These are phyloP conservation scores for Dasyornis broadbenti DNA, from an alignment of 2,113 vertebrate species.

Conservation along the genomic window DNA sequence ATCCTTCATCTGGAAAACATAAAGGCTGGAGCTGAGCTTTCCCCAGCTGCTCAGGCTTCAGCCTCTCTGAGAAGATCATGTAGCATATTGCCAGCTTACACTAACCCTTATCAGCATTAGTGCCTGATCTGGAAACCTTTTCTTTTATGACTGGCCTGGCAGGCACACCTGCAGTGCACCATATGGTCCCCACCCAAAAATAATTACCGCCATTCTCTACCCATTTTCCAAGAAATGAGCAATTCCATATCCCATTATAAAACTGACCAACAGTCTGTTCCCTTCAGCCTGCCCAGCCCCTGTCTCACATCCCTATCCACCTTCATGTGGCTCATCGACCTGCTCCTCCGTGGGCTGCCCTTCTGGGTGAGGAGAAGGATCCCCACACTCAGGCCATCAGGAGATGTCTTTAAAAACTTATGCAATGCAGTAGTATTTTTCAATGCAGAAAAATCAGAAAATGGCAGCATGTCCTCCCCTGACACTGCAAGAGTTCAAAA, in stretches of 20 bases:
- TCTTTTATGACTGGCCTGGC: background rate
- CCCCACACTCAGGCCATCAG: rapidly evolving
- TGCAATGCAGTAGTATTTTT: background rate
- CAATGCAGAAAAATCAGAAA: background rate
- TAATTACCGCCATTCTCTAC: background rate
- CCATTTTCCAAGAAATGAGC: background rate
- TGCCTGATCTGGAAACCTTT: background rate
- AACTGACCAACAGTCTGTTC: background rate
- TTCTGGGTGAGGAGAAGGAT: background rate
- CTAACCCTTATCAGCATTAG: background rate
- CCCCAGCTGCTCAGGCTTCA: background rate
- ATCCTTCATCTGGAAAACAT: background rate
- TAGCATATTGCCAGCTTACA: background rate
- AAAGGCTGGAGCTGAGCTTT: background rate
- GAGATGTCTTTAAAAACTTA: background rate
- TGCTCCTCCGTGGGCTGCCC: background rate
- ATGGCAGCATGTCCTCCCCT: background rate
- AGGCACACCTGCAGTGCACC: background rate
- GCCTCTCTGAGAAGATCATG: background rate
- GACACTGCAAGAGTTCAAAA: background rate
- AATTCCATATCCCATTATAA: background rate
- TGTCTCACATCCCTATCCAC: background rate
- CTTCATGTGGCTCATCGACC: background rate
- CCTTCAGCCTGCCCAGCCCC: background rate
- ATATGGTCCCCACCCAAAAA: background rate